Conservation (phyloP, 2,113 vertebrate species). For the Xiphorhynchus elegans region DNA sequence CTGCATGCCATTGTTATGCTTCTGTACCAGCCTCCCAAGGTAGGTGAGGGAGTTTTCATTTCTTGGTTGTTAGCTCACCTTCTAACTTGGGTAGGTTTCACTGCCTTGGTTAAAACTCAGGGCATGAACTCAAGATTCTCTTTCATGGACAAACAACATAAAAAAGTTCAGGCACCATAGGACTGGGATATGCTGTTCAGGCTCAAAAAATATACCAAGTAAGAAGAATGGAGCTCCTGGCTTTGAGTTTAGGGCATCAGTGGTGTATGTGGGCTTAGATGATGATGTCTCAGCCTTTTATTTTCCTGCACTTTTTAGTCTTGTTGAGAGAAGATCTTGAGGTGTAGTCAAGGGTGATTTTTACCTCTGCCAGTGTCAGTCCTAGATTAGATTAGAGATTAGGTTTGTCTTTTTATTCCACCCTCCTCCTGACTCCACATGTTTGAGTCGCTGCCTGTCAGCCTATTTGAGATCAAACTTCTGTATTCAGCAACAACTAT, state of each 20-base stretch:
- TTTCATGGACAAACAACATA: not conserved
- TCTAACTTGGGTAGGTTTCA: not conserved
- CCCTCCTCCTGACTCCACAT: not conserved
- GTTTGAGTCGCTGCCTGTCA: not conserved
- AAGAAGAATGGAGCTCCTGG: not conserved
- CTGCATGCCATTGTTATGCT: not conserved
- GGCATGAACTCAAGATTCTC: not conserved
- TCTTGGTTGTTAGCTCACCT: slow-evolving; percentile 10
- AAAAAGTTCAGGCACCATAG: not conserved
- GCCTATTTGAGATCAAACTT: not conserved
- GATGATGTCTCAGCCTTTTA: not conserved
- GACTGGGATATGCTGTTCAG: not conserved
- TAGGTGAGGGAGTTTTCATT: not conserved
- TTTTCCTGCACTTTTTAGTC: not conserved
- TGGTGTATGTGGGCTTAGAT: not conserved
- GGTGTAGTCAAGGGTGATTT: not conserved
- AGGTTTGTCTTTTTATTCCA: not conserved
- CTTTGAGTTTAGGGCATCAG: slow-evolving; percentile 1
- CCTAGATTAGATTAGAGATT: not conserved
- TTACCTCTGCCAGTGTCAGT: not conserved
- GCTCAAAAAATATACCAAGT: not conserved
- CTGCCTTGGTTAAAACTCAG: slow-evolving; percentile 43
- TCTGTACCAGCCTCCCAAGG: not conserved
- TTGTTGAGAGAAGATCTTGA: not conserved
- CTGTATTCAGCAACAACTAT: not conserved